A percentile compares a stretch with the other conserved stretches of the same genome.
These are phyloP conservation scores for Pachyseris speciosa DNA, from an alignment of 64 coral and sea anemone genomes.

Conservation along the genomic window DNA sequence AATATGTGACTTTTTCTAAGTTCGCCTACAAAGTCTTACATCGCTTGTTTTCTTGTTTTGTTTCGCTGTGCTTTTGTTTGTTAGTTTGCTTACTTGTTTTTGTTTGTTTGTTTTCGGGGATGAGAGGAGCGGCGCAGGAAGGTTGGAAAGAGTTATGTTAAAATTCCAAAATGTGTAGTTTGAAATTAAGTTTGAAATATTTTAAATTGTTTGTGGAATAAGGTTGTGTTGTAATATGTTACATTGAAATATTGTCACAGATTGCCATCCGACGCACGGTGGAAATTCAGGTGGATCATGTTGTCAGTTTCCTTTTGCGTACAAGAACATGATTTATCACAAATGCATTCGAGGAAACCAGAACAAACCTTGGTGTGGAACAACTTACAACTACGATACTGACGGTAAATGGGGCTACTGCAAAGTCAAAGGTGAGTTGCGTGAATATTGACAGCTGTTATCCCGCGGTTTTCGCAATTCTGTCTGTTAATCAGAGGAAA, in stretches of 20 bases:
- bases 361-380: constrained; percentile 65
- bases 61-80: too few species aligned
- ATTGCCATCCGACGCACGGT: constrained; percentile 73
- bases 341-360: constrained; percentile 56
- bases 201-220: too few species aligned
- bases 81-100: too few species aligned
- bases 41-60: too few species aligned
- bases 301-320: constrained; percentile 77
- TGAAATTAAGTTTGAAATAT: too few species aligned
- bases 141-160: too few species aligned
- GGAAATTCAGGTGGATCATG: constrained; percentile 69
- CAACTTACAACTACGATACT: constrained; percentile 62
- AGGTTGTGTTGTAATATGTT: too few species aligned
- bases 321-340: constrained; percentile 74
- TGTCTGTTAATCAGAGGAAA: neutral
- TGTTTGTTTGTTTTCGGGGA: too few species aligned
- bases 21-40: too few species aligned
- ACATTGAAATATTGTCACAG: neutral
- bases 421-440: constrained; percentile 41
- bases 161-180: too few species aligned
- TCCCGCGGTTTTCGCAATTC: neutral
- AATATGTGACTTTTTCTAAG: too few species aligned
- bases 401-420: constrained; percentile 77
- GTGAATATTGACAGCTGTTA: neutral
- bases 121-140: too few species aligned